Evolutionary conservation across 2,888 invertebrate species (phyloP), one percentile per base, ranked within the genome.

Genomic region (Pachycephus smyrnensis): DNA sequence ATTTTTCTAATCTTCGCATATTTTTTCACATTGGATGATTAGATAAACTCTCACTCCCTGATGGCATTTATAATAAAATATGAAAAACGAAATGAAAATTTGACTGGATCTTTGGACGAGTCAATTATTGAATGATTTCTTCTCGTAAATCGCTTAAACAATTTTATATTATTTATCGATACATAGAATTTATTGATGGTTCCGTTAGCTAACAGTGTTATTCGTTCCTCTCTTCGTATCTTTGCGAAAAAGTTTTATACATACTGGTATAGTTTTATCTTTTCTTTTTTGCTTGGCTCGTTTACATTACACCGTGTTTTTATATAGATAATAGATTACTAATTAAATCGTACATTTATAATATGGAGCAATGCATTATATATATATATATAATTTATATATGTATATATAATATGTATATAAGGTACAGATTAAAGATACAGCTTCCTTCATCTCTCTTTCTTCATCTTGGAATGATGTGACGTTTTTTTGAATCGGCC

Each of bases 121-220:
- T 55, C 55, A 55, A 55, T 55, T 23, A 55, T 55, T 9, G 23
- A 55, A 23, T 23, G 55, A 23, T 55, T 55, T 1, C 55, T 55
- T 11, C 55, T 55, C 55, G 9, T 23, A 23, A 9, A 55, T 87
- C 84, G 84, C 84, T 88, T 87, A 87, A 89, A 90, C 89, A 89
- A 88, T 87, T 84, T 86, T 89, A 89, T 89, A 88, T 89, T 88
- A 87, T 90, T 88, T 86, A 89, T 89, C 86, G 87, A 88, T 90
- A 89, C 89, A 90, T 89, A 86, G 88, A 90, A 87, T 88, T 88
- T 86, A 88, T 88, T 86, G 86, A 85, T 84, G 82, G 82, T 85
- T 85, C 81, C 82, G 82, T 85, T 81, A 86, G 84, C 86, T 87
- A 87, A 86, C 87, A 87, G 82, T 84, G 82, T 83, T 84, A 84